Evolutionary conservation across 2,113 vertebrate genomes (phyloP).

Genomic region (Calyptomena viridis): DNA sequence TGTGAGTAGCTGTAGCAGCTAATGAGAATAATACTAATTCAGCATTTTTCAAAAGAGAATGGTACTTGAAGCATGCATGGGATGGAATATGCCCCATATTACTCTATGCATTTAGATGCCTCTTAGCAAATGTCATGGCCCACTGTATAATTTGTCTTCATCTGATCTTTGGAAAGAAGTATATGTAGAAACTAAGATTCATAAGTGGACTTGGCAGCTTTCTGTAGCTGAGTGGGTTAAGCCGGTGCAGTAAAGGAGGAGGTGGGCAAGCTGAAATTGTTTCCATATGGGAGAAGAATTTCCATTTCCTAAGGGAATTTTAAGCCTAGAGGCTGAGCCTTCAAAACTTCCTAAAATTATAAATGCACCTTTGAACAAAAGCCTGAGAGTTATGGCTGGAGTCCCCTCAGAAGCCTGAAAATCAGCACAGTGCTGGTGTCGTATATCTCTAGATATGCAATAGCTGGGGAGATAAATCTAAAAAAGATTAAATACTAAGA

Average conservation of each 20-base stretch:
- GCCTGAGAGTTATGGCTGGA: background rate
- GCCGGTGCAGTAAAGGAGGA: slow-evolving; percentile 20
- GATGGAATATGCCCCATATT: background rate
- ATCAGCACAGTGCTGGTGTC: background rate
- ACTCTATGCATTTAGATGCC: background rate
- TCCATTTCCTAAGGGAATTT: background rate
- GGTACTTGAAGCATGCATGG: background rate
- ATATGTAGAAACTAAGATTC: slow-evolving; percentile 8
- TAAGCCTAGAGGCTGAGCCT: background rate
- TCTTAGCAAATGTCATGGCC: background rate
- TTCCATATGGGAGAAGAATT: slow-evolving; percentile 59
- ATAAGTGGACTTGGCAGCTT: background rate
- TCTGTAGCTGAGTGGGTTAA: slow-evolving; percentile 30
- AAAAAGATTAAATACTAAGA: background rate
- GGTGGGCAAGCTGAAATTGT: slow-evolving; percentile 39
- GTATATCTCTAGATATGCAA: background rate
- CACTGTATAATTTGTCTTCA: background rate
- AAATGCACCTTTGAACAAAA: background rate
- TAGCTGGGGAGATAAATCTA: background rate
- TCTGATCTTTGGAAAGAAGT: background rate
- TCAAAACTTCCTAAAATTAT: slow-evolving; percentile 13
- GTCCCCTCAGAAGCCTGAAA: background rate
- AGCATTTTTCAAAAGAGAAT: background rate
- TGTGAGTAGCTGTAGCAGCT: background rate
- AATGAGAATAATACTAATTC: background rate